These are phyloP conservation scores for Entomyzon cyanotis DNA, from an alignment of 2,113 vertebrate species.

Conservation along the genomic window DNA sequence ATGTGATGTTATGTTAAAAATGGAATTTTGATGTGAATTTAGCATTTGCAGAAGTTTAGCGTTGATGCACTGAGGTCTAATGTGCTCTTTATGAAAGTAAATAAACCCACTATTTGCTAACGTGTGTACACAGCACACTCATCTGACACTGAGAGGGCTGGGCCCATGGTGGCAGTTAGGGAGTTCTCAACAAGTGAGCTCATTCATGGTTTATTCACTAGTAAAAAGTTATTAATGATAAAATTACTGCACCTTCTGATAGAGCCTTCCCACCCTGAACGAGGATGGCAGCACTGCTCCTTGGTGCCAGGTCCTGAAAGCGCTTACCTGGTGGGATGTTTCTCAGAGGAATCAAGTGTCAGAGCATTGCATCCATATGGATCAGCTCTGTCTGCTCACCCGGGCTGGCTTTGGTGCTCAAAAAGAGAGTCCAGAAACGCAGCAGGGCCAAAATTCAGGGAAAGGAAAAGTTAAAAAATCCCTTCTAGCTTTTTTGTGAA, in stretches of 20 bases:
- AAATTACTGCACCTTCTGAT: neutral
- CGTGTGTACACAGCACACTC: neutral
- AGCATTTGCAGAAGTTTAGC: neutral
- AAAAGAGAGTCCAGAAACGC: neutral
- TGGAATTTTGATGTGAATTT: neutral
- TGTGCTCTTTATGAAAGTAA: neutral
- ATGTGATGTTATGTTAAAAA: neutral
- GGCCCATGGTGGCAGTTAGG: neutral
- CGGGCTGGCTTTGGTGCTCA: neutral
- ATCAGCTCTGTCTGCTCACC: neutral
- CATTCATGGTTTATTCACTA: neutral
- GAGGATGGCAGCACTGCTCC: neutral
- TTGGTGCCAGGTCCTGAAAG: neutral
- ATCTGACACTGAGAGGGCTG: neutral
- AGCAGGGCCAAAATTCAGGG: neutral
- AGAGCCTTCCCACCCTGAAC: neutral
- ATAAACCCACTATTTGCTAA: neutral
- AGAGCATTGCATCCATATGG: fast-evolving
- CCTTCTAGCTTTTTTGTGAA: neutral
- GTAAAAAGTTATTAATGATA: neutral
- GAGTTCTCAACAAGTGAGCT: neutral
- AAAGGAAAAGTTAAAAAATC: neutral
- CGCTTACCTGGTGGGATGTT: neutral
- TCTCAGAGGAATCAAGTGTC: neutral
- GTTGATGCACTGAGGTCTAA: neutral